Base-by-base conservation (phyloP, 2,113 vertebrate genomes). In the Phainopepla nitens region DNA sequence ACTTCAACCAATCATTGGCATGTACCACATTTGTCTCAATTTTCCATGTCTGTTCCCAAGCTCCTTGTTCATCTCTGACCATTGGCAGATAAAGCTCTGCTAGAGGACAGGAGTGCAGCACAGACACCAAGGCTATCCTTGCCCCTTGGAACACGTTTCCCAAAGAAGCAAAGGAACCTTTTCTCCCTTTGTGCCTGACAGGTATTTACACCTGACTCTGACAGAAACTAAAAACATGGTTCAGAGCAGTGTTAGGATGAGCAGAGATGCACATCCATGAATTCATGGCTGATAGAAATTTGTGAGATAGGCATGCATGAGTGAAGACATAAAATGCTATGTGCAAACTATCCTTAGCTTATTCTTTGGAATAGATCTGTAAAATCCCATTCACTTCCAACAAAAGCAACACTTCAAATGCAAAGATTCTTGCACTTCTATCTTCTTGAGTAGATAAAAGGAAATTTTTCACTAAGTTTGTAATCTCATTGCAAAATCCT, bases 131-230 rank as follows among this genome's bases (percentile, higher is more conserved):
- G 47, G 6, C 70, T 68, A 36, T 6, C 10, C 70, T 11, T 42
- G 23, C 15, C 12, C 33, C 41, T 62, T 39, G 22, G 19, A 66
- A 73, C 45, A 15, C 0, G 0, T 19, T 57, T 33, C 19, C 44
- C 41, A 61, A 53, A 31, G 44, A 56, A 75, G 50, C 6, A 56
- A 6, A 68, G 58, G 23, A 62, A 17, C 15, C 15, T 50, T 9
- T 1, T 22, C 44, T 45, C 18, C 53, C 41, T 70, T 71, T 72
- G 53, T 75, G 69, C 20, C 36, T 28, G 1, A 27, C 22, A 50
- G 16, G 9, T 42, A 56, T 29, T 62, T 51, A 68, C 69, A 62
- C 44, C 56, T 42, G 36, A 47, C 49, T 19, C 58, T 45, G 25
- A 24, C 8, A 71, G 77, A 57, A 49, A 76, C 28, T 13, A 41